Evolutionary conservation across 1,140 invertebrate species (phyloP).

Genomic region (Aphidius gifuensis): DNA sequence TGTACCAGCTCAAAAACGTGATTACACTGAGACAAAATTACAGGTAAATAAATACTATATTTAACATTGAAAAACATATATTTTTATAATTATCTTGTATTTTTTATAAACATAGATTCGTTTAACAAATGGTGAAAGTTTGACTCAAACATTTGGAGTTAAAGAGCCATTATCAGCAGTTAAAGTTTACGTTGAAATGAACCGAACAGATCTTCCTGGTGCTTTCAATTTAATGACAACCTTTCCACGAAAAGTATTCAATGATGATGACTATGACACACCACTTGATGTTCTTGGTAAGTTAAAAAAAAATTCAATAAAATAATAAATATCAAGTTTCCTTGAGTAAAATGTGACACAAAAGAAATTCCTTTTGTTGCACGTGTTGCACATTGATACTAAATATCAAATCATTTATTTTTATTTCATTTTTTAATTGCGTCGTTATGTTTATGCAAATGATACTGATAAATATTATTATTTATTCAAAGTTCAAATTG

Average conservation of each 20-base stretch:
- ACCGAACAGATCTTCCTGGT: conserved; percentile 63
- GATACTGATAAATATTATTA: too few species aligned
- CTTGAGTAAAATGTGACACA: conserved; percentile 13
- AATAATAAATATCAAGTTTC: not conserved
- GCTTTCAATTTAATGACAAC: conserved; percentile 79
- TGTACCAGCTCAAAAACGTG: conserved; percentile 40
- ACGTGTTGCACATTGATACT: not conserved
- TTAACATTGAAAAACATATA: not conserved
- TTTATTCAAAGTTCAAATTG: conserved; percentile 25
- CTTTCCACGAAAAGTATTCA: conserved; percentile 83
- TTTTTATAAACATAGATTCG: conserved; percentile 49
- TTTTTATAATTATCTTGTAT: conserved; percentile 15
- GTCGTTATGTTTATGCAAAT: not conserved
- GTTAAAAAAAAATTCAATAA: conserved; percentile 13
- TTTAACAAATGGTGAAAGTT: conserved; percentile 65
- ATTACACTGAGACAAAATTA: conserved; percentile 64
- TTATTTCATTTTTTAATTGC: conserved; percentile 10
- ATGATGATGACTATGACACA: conserved; percentile 82
- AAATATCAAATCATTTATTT: conserved; percentile 6
- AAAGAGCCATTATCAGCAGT: conserved; percentile 90
- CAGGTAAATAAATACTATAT: conserved; percentile 55
- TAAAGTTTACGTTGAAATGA: conserved; percentile 77
- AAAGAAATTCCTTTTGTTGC: conserved; percentile 17
- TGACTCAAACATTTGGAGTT: conserved; percentile 75
- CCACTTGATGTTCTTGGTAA: conserved; percentile 78